Base-by-base conservation (phyloP, 2,888 invertebrate genomes). In the Trichacis sp. region DNA sequence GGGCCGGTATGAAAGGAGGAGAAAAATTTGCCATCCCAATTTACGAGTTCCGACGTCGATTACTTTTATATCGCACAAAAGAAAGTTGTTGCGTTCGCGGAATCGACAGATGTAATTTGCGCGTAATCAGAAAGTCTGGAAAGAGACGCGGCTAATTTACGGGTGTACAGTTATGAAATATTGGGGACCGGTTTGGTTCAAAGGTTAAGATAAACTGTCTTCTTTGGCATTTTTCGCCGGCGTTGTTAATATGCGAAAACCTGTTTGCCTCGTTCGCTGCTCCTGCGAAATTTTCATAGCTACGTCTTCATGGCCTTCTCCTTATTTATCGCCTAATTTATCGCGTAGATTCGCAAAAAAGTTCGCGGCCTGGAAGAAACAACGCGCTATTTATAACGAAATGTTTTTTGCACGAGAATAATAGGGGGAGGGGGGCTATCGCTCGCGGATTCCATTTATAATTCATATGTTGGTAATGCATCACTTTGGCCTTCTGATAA, bases 391-490 rank as follows among this genome's bases (percentile, higher is more conserved):
- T 15, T 42, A 42, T 42, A 6, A 73, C 75, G 77, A 81, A 80
- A 82, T 77, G 78, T 80, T 33, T 33, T n/a, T 33, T 77, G 77
- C 75, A 72, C 74, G 71, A 54, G n/a, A n/a, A n/a, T n/a, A n/a
- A n/a, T 8, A 24, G 24, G 24, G 24, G 8, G 8, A 24, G 8
- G 8, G 8, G 24, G 24, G 24, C 24, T 8, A 24, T 24, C 24
- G 24, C 24, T 74, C 74, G 74, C 72, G 50, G 64, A 60, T 65
- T 72, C 72, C 80, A 82, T 82, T 81, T 78, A 64, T 71, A 72
- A 82, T 82, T 81, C 81, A 70, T 33, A 9, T 76, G 79, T 78
- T 79, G 74, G 78, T 76, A 73, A 72, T 77, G 75, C 75, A 80
- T 79, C 77, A 77, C 49, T 49, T 46, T 42, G 33, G 30, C 64